Evolutionary conservation across 2,888 invertebrate genomes (phyloP).

Genomic region (Eupithecia vulgata): DNA sequence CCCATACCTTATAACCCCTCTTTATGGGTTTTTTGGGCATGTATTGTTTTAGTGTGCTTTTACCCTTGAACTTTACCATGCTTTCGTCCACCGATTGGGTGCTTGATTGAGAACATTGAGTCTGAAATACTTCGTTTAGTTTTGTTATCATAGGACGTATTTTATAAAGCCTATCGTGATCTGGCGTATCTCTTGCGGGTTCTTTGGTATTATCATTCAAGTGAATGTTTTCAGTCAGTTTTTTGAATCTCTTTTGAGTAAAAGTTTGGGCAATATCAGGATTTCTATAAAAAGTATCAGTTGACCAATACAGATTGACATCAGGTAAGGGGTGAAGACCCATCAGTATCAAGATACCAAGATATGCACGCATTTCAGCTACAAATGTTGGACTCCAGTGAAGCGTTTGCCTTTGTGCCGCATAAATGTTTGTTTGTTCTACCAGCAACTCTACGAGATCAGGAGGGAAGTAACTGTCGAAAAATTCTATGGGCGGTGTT

Average conservation of each 20-base stretch:
- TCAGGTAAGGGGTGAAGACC: slow-evolving; percentile 20
- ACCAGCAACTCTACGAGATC: slow-evolving; percentile 23
- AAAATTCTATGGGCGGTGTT: slow-evolving; percentile 21
- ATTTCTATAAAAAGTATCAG: slow-evolving; percentile 23
- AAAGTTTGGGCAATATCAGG: slow-evolving; percentile 11
- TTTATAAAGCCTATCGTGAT: slow-evolving; percentile 20
- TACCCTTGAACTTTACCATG: slow-evolving; percentile 14
- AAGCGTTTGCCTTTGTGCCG: slow-evolving; percentile 18
- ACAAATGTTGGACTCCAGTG: slow-evolving; percentile 26
- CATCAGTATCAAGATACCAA: slow-evolving; percentile 23
- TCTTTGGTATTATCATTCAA: too few relatives aligned
- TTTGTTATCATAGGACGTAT: slow-evolving; percentile 34
- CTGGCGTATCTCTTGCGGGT: slow-evolving; percentile 21
- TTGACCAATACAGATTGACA: slow-evolving; percentile 12
- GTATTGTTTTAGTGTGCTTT: slow-evolving; percentile 10
- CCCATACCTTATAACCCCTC: slow-evolving; percentile 22
- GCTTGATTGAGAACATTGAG: slow-evolving; percentile 9
- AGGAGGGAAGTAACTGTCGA: slow-evolving; percentile 18
- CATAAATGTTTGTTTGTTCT: slow-evolving; percentile 26
- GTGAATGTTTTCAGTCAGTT: slow-evolving; percentile 23
- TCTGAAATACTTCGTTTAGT: too few relatives aligned
- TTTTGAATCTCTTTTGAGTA: slow-evolving; percentile 19
- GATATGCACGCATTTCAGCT: slow-evolving; percentile 37
- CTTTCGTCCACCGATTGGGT: slow-evolving; percentile 19
- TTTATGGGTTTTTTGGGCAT: slow-evolving; percentile 14